phyloP scores from a whole-genome alignment of 35 echinoderm and acorn worm species.

The Strongylocentrotus purpuratus region DNA sequence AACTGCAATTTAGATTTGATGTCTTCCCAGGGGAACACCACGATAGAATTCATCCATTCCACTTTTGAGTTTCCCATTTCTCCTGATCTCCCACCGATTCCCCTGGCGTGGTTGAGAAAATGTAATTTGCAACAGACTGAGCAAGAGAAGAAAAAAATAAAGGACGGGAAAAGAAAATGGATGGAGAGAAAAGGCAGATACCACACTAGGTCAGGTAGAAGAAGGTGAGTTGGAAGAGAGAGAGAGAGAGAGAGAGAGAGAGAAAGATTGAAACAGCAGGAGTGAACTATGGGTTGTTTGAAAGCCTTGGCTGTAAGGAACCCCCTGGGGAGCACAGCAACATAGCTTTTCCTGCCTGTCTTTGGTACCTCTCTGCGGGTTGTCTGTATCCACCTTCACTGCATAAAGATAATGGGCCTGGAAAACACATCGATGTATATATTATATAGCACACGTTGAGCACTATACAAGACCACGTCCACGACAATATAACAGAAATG shows the following conservation, averaged over 20 bases:
- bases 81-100: conserved; percentile 46
- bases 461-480: not conserved
- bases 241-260: not conserved
- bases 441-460: not conserved
- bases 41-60: conserved; percentile 51
- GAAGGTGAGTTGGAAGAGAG: no score
- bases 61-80: conserved; percentile 48
- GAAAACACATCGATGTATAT: not conserved
- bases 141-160: not conserved
- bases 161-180: not conserved
- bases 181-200: not conserved
- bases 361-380: not conserved
- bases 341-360: conserved; percentile 26
- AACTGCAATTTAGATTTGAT: conserved; percentile 58
- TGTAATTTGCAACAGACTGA: conserved; percentile 55
- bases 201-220: not conserved
- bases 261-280: not conserved
- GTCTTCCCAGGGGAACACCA: conserved; percentile 34
- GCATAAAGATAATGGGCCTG: not conserved
- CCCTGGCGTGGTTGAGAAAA: conserved; percentile 42
- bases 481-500: no score
- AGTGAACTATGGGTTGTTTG: conserved; percentile 30
- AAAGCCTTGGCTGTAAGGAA: not conserved
- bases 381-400: not conserved
- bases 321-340: not conserved